Base-by-base conservation (phyloP, 1,140 invertebrate genomes). In the Aphidius gifuensis region DNA sequence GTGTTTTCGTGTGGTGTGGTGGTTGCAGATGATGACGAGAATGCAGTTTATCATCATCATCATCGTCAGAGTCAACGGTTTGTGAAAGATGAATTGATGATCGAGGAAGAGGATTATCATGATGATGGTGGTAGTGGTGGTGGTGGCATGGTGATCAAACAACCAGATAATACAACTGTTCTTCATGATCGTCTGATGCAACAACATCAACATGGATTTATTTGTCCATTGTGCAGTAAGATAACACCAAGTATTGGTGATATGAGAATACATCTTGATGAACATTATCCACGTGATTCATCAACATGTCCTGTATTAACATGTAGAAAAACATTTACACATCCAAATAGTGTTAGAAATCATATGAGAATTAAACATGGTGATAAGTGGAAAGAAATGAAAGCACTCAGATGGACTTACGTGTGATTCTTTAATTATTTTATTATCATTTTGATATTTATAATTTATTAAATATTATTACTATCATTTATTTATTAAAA, bases 311-410 rank as follows among this genome's bases (percentile, higher is more conserved):
- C 90, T 7, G 90, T 92, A 44, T 79, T 84, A 32, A 81, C 85
- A 54, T 92, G 90, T 74, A 85, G 86, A 45, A 85, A 89, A 65
- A 84, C 84, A 61, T 92, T 92, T 77, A 84, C 87, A 46, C 90
- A 92, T 79, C 90, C 90, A 6, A 92, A 92, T 77, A 91, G 89
- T 46, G 90, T 92, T 43, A 84, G 90, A 64, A 92, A 92, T 77
- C 90, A 92, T 76, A 92, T 92, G 90, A 83, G 90, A 64, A 85
- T 88, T 64, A 92, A 92, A 77, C 91, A 92, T 77, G 84, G 88
- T 1, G 77, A 85, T 62, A 87, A 91, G 71, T 92, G 90, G 90
- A 86, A 89, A 68, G 85, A 87, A 71, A 92, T 92, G 84, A 92
- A 92, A 78, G 88, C 87, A 45, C 85, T 92, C 62, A 89, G 90